Conservation (phyloP, 1,140 invertebrate genomes). For the Drosophila eugracilis region DNA sequence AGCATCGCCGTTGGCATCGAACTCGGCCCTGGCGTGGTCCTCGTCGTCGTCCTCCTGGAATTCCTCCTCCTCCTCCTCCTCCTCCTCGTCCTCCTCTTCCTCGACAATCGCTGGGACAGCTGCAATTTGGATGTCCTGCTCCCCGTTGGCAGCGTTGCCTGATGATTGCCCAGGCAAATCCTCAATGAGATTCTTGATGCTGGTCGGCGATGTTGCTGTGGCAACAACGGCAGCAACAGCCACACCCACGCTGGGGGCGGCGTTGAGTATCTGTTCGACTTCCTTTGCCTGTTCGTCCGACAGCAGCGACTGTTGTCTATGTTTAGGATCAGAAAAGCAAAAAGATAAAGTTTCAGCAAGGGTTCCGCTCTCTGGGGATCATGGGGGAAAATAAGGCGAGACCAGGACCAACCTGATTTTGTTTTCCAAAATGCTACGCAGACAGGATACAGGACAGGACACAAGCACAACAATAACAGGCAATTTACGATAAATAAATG, state of each 20-base stretch:
- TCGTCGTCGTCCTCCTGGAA: conserved; percentile 28
- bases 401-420: conserved; percentile 90
- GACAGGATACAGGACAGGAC: conserved; percentile 46
- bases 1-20: conserved; percentile 41
- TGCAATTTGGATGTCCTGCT: conserved; percentile 60
- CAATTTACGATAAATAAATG: conserved; percentile 60
- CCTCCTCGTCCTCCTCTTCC: conserved; percentile 28
- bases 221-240: conserved; percentile 81
- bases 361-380: background rate
- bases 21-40: conserved; percentile 58
- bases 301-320: conserved; percentile 90
- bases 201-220: conserved; percentile 78
- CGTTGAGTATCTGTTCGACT: conserved; percentile 91
- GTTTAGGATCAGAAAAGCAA: conserved; percentile 36
- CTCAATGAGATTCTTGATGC: conserved; percentile 79
- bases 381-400: background rate
- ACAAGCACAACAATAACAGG: conserved; percentile 61
- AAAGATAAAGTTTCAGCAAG: conserved; percentile 12
- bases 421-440: conserved; percentile 90
- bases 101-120: conserved; percentile 51
- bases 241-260: conserved; percentile 80
- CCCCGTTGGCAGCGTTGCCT: conserved; percentile 25
- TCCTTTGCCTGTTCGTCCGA: conserved; percentile 95
- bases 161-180: conserved; percentile 49
- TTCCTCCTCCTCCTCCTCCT: conserved; percentile 4